Evolutionary conservation across 2,113 vertebrate species (phyloP).

Genomic region (Mustelus asterias): DNA sequence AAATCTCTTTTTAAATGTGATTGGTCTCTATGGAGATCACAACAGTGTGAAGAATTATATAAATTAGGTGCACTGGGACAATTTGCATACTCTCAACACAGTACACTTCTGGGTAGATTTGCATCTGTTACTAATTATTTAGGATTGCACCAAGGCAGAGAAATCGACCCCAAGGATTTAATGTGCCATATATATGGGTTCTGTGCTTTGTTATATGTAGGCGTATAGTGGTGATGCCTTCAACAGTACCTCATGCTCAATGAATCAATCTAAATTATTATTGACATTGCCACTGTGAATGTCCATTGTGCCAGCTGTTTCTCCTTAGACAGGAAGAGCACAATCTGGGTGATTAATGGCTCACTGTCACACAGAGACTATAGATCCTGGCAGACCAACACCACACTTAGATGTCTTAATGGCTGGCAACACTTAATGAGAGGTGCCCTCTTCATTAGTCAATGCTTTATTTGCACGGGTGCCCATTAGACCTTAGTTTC

Average conservation of each 20-base stretch:
- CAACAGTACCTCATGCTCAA: background rate
- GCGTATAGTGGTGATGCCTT: background rate
- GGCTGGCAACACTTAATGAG: background rate
- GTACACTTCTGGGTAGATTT: background rate
- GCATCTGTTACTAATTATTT: background rate
- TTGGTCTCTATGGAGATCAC: too few relatives aligned
- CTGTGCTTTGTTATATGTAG: background rate
- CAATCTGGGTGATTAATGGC: background rate
- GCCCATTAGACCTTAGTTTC: background rate
- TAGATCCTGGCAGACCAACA: background rate
- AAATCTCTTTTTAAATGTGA: too few relatives aligned
- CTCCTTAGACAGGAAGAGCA: background rate
- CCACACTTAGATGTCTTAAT: background rate
- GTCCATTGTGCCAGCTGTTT: background rate
- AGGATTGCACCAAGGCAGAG: background rate
- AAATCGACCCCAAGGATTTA: background rate
- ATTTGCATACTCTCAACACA: background rate
- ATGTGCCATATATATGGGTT: background rate
- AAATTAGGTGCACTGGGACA: background rate
- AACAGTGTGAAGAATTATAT: background rate
- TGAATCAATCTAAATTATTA: background rate
- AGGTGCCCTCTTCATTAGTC: background rate
- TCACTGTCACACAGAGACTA: background rate
- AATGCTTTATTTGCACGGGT: background rate
- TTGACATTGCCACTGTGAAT: background rate